phyloP scores from a whole-genome alignment of 2,888 invertebrate genomes.

The Mamestra brassicae region DNA sequence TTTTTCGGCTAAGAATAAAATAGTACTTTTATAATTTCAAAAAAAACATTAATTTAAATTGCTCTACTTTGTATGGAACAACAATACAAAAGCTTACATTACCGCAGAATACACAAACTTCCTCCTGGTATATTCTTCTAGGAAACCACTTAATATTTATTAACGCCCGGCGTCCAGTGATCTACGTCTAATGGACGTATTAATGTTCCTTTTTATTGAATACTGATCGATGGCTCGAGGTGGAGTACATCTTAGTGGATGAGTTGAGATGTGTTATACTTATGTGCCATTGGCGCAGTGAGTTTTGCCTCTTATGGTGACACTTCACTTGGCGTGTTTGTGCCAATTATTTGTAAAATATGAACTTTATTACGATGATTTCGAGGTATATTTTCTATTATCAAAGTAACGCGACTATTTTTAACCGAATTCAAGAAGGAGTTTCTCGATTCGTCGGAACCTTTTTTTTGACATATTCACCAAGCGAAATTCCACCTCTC shows the following conservation, averaged over 20 bases:
- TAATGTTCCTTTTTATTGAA: constrained; percentile 70
- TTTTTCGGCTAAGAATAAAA: too few relatives aligned
- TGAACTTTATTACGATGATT: too few relatives aligned
- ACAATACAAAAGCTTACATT: background rate
- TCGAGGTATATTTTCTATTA: too few relatives aligned
- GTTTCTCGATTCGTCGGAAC: too few relatives aligned
- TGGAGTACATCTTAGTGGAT: constrained; percentile 4
- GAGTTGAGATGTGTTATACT: constrained; percentile 4
- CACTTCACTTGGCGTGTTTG: too few relatives aligned
- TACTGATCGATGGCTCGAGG: constrained; percentile 42
- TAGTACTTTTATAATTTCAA: too few relatives aligned
- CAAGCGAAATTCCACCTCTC: too few relatives aligned
- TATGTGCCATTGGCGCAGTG: constrained; percentile 9
- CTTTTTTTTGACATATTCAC: too few relatives aligned
- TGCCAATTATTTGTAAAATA: too few relatives aligned
- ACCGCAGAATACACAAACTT: constrained; percentile 32
- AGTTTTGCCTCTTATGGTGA: constrained; percentile 10
- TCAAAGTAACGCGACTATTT: too few relatives aligned
- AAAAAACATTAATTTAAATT: background rate
- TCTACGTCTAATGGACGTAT: constrained; percentile 70
- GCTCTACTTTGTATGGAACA: background rate
- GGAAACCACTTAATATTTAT: constrained; percentile 74
- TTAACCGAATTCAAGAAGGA: too few relatives aligned
- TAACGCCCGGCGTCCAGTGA: constrained; percentile 63
- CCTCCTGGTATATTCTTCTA: constrained; percentile 27